Conservation (phyloP, 1,140 invertebrate species). For the Danaus plexippus region DNA sequence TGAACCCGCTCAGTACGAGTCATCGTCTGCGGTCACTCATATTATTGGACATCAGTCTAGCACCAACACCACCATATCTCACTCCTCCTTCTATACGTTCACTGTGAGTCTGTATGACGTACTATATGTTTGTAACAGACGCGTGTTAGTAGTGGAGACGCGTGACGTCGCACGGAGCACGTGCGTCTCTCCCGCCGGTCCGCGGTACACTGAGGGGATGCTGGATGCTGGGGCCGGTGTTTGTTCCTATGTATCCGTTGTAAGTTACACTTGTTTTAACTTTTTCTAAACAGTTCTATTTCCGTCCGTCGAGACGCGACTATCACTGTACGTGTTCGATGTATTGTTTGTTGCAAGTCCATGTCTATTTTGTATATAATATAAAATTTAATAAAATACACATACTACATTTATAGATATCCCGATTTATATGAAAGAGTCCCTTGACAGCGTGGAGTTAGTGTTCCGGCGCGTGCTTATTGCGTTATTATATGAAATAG, state of each 20-base stretch:
- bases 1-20: slow-evolving; percentile 9
- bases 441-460: no score
- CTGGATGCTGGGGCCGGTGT: slow-evolving; percentile 5
- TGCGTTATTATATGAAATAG: no score
- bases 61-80: no score
- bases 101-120: background rate
- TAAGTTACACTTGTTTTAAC: no score
- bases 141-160: background rate
- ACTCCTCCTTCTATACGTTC: no score
- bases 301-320: no score
- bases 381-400: no score
- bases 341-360: slow-evolving; percentile 11
- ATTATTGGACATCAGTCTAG: slow-evolving; percentile 21
- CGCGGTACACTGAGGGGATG: slow-evolving; percentile 18
- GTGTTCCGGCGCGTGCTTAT: no score
- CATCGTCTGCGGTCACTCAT: slow-evolving; percentile 22
- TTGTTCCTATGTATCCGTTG: background rate
- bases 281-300: no score
- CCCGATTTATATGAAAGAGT: no score
- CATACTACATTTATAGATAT: no score
- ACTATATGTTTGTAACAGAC: slow-evolving; percentile 5
- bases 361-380: slow-evolving; percentile 5
- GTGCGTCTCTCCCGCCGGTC: slow-evolving; percentile 9
- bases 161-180: slow-evolving; percentile 16
- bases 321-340: no score